phyloP scores from a whole-genome alignment of 2,888 invertebrate species.

The Philhelius pedissequus region DNA sequence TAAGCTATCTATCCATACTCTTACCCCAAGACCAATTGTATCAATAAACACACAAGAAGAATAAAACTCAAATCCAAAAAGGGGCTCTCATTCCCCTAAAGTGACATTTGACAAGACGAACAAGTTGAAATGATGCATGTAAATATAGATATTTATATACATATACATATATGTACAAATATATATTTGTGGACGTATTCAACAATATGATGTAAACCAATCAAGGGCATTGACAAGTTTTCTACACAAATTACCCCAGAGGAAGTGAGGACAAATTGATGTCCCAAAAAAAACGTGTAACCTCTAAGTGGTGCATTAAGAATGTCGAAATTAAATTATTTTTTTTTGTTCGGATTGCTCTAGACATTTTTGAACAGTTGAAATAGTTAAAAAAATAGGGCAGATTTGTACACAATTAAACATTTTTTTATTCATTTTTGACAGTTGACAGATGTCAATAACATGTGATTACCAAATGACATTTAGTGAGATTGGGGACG shows the following conservation, averaged over 20 bases:
- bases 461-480: neutral
- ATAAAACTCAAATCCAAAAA: conserved; percentile 19
- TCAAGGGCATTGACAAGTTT: conserved; percentile 39
- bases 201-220: conserved; percentile 15
- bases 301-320: conserved; percentile 18
- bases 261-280: conserved; percentile 32
- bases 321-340: neutral
- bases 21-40: conserved; percentile 31
- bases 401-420: neutral
- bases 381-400: neutral
- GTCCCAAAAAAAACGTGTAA: neutral
- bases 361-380: neutral
- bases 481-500: neutral
- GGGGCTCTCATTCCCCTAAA: conserved; percentile 45
- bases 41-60: conserved; percentile 41
- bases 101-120: conserved; percentile 60
- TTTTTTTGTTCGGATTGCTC: neutral
- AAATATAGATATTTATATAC: neutral
- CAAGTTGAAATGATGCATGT: conserved; percentile 4
- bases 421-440: neutral
- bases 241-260: conserved; percentile 31
- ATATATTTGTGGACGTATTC: neutral
- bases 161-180: neutral
- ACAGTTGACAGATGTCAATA: conserved; percentile 10
- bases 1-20: neutral